A percentile compares a stretch with the other conserved stretches of the same genome.
phyloP scores from a whole-genome alignment of 1,140 invertebrate genomes.

The Microplitis mediator region DNA sequence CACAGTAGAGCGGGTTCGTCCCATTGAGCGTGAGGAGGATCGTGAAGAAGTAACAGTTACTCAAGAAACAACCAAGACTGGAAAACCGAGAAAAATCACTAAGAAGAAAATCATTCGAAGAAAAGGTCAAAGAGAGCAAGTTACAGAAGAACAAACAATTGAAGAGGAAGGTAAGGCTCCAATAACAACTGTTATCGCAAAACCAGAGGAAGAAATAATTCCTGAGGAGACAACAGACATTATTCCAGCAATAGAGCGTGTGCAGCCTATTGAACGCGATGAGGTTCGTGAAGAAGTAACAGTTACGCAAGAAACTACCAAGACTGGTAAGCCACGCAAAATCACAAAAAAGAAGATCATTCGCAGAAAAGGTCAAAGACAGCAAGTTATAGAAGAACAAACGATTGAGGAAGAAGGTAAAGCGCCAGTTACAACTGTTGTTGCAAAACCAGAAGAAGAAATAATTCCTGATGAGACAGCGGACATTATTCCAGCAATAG shows the following conservation, averaged over 20 bases:
- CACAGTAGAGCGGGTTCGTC: not conserved
- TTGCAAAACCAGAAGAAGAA: too few species aligned
- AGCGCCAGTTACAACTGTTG: too few species aligned
- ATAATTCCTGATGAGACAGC: too few species aligned
- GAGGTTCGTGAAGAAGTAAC: slow-evolving; percentile 26
- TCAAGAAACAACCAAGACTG: not conserved
- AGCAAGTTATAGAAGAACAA: too few species aligned
- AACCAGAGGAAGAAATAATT: slow-evolving; percentile 23
- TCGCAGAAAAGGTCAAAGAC: too few species aligned
- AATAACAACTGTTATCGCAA: slow-evolving; percentile 8
- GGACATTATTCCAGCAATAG: too few species aligned
- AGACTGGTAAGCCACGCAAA: too few species aligned
- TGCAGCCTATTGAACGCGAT: slow-evolving; percentile 18
- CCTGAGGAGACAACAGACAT: slow-evolving; percentile 7
- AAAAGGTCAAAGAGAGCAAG: slow-evolving; percentile 39
- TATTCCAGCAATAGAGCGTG: not conserved
- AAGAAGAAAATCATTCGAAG: slow-evolving; percentile 38
- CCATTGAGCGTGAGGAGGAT: slow-evolving; percentile 7
- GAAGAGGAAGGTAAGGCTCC: slow-evolving; percentile 30
- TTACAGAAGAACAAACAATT: slow-evolving; percentile 22
- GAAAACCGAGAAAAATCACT: slow-evolving; percentile 28
- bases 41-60: slow-evolving; percentile 24
- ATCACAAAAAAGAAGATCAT: too few species aligned
- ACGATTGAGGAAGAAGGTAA: too few species aligned
- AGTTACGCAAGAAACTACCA: not conserved